Evolutionary conservation across 1,140 invertebrate genomes (phyloP), one percentile per base, ranked within the genome.

Genomic region (Onthophagus taurus): DNA sequence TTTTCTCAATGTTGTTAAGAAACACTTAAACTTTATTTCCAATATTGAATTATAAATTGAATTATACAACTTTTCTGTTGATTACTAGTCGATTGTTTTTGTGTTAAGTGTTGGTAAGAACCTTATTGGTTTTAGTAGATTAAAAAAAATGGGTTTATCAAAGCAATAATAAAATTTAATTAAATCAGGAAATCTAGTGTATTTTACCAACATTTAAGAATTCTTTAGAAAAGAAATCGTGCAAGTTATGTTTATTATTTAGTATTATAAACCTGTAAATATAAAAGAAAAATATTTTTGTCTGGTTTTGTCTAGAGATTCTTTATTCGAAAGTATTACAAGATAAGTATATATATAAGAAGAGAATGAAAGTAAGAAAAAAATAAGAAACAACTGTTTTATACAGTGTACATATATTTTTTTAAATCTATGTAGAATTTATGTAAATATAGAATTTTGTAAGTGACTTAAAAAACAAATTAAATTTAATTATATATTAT

Each of bases 351-450:
- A n/a, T n/a, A n/a, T n/a, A n/a, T n/a, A n/a, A n/a, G n/a, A n/a
- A n/a, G n/a, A n/a, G n/a, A n/a, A n/a, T n/a, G n/a, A n/a, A n/a
- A n/a, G n/a, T n/a, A n/a, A n/a, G n/a, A n/a, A n/a, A 36, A 17
- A 9, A 12, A 38, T 38, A 38, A 23, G 23, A 39, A 23, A 13
- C 14, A 19, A 23, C 14, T 12, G 23, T 26, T 39, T 14, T 39
- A 39, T 36, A 36, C 19, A 18, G 16, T 39, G 37, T 39, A 39
- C 6, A 39, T 39, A 39, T 39, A 39, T 39, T 39, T 39, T 39
- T 39, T 39, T 39, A 39, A 39, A 39, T 26, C 21, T 26, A 39
- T 39, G 37, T 39, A 39, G 6, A 26, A 26, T 6, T 7, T 26
- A 7, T 26, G 23, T 26, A 26, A 7, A 26, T 7, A 7, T 26